Evolutionary conservation across 1,140 invertebrate species (phyloP), one percentile per base, ranked within the genome.

Genomic region (Carposina sasakii): DNA sequence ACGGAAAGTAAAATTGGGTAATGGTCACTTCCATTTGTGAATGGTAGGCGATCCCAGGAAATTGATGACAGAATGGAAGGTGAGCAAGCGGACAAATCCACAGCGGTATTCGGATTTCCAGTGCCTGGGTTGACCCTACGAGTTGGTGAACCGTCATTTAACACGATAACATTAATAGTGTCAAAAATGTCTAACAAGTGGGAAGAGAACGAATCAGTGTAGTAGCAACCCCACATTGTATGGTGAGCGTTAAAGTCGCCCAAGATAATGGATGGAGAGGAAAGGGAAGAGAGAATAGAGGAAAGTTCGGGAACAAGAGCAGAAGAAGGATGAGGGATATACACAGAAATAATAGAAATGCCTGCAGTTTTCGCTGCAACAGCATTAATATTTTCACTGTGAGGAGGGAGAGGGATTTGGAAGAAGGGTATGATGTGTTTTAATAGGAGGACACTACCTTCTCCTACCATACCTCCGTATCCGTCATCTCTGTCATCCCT

Each of bases 81-180:
- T 13, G 49, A 45, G 26, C 33, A 45, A n/a, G 46, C 8, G 8
- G 41, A 37, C 1, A 45, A 13, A 17, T 52, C 49, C 1, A 45
- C 17, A 8, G 36, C 42, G 16, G 33, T 45, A n/a, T 13, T 33
- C 0, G 36, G 17, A 30, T 46, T 45, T 24, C 40, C 42, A n/a
- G n/a, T n/a, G 1, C 10, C 3, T 1, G 49, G 49, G 1, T n/a
- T n/a, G 4, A n/a, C 20, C 0, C 49, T 37, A 17, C 49, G 41
- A 3, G 49, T 52, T 9, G 42, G 33, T 8, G 42, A 37, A 12
- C 49, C 49, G 21, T 52, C 49, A 40, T 52, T 52, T 16, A 52
- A 15, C 2, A 52, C 9, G 10, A 33, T 45, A 1, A 52, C n/a
- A 22, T 45, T 40, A 0, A 15, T 2, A 15, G 12, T 6, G 15